Evolutionary conservation across 2,888 invertebrate genomes (phyloP).

Genomic region (Antheraea yamamai): DNA sequence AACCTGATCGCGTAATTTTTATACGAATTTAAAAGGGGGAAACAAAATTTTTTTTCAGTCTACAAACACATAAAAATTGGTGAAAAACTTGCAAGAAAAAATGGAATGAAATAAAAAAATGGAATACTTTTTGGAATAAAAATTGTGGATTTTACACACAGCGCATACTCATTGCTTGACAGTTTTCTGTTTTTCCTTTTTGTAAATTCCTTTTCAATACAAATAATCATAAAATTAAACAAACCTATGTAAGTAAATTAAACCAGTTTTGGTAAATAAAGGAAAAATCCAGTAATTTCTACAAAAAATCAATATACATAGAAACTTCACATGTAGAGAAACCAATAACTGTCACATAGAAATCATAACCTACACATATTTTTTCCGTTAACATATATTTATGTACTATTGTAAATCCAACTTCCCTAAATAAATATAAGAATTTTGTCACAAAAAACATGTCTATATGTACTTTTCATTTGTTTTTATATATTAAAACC

Average conservation of each 20-base stretch:
- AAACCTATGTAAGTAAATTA: neutral
- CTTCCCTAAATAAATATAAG: neutral
- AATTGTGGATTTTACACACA: neutral
- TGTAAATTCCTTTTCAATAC: neutral
- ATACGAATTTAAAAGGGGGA: neutral
- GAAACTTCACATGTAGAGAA: no score
- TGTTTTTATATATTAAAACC: neutral
- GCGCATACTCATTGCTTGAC: no score
- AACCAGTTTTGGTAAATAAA: neutral
- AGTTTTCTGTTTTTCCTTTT: neutral
- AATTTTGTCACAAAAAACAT: neutral
- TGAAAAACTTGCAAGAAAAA: neutral
- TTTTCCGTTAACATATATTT: neutral
- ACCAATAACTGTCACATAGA: neutral
- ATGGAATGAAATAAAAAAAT: neutral
- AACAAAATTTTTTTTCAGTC: neutral
- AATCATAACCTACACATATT: no score
- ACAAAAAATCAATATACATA: neutral
- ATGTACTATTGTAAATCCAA: neutral
- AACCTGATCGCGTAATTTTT: no score
- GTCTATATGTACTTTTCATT: neutral
- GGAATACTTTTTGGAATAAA: neutral
- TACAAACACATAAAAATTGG: neutral
- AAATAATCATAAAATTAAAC: neutral
- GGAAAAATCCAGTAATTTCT: neutral